Evolutionary conservation across 2,888 invertebrate genomes (phyloP), one percentile per base, ranked within the genome.

Genomic region (Polymixis lichenea): DNA sequence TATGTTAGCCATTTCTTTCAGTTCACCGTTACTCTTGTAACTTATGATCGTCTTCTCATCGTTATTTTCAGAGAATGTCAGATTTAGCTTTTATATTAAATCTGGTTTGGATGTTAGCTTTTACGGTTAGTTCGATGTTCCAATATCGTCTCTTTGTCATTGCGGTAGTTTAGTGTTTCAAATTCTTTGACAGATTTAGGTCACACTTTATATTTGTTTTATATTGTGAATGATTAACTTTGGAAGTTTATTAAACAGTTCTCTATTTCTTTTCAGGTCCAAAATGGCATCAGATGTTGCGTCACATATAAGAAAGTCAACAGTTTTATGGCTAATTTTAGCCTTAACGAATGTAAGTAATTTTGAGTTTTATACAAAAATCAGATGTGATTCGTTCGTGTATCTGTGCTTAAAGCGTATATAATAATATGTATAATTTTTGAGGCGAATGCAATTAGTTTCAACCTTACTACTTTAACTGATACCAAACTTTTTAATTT

Each of bases 281-380:
- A 94, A 93, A 91, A 96, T 96, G 96, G 94, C 95, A 90, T 93
- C 95, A 84, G 94, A 94, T 91, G 89, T 95, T 84, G 92, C 94
- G 87, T 93, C 96, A 89, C 93, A 95, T 80, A 93, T 95, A 94
- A 92, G 94, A 86, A 92, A 93, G 90, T 94, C 94, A 82, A 92
- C 95, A 85, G 91, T 95, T 80, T 87, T 96, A 86, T 96, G 95
- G 93, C 90, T 96, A 72, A 92, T 95, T 76, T 88, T 96, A 89
- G 94, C 95, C 83, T 91, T 95, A 90, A 90, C 94, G 77, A 95
- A 94, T 92, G 96, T 96, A 89, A 96, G 96, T 96, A 85, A 43
- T 46, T 60, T 75, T 66, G 0, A 58, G 19, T 67, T 2, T 9
- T 72, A 53, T 68, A 17, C 9, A 32, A 51, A 25, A 19, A n/a